Evolutionary conservation across 2,797 vertebrate genomes (phyloP).

Genomic region (Enteromius anoplus): DNA sequence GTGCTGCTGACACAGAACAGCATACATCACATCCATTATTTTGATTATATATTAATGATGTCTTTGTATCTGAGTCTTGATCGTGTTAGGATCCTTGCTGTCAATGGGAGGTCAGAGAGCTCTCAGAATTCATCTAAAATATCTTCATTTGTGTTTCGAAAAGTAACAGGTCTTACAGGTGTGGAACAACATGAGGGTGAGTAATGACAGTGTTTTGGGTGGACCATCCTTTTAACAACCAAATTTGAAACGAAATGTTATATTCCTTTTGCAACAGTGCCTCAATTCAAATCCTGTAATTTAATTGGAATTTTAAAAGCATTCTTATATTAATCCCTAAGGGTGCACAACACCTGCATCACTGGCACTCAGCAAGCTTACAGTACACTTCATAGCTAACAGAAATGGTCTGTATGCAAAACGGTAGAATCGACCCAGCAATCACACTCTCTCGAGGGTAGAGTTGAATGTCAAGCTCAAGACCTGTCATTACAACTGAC

Average conservation of each 20-base stretch:
- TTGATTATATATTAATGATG: no score
- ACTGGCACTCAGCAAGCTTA: background rate
- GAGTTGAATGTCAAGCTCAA: constrained; percentile 7
- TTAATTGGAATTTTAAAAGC: background rate
- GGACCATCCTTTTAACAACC: background rate
- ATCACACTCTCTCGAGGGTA: constrained; percentile 1
- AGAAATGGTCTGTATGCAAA: background rate
- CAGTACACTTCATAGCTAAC: background rate
- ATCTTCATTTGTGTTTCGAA: no score
- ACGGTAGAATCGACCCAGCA: background rate
- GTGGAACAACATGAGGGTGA: no score
- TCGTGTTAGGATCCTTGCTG: no score
- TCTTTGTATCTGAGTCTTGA: no score
- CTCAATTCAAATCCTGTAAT: background rate
- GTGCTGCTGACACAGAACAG: no score
- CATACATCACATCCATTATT: no score
- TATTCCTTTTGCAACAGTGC: no score
- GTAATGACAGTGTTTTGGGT: no score
- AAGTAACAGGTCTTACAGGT: background rate
- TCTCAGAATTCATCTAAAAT: no score
- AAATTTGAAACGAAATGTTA: background rate
- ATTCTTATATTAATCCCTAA: background rate
- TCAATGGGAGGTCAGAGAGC: no score
- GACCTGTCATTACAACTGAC: background rate
- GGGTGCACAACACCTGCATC: background rate